phyloP scores from a whole-genome alignment of 1,140 invertebrate species.

The Akabosia matsudoensis region DNA sequence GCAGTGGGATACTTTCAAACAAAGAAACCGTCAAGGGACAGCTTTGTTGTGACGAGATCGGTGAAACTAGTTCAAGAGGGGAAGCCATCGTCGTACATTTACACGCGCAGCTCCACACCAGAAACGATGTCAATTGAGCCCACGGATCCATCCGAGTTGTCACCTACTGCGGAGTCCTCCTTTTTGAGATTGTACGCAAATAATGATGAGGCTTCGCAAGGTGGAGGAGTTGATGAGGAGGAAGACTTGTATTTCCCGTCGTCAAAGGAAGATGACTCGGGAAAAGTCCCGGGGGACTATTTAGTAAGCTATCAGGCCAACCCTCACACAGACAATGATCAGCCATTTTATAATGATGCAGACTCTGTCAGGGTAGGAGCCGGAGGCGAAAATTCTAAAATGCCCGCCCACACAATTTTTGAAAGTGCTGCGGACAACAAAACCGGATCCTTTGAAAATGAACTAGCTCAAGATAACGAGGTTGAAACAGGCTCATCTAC shows the following conservation, averaged over 20 bases:
- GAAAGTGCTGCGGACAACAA: neutral
- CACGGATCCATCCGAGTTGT: neutral
- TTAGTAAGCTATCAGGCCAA: neutral
- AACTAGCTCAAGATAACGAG: neutral
- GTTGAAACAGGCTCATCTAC: neutral
- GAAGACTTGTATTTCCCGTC: neutral
- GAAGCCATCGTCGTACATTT: neutral
- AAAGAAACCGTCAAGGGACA: conserved; percentile 30
- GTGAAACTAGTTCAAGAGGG: conserved; percentile 7
- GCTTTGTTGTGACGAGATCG: conserved; percentile 7
- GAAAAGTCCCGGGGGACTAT: neutral
- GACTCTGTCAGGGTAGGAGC: no score
- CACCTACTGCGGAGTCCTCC: neutral
- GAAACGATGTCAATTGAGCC: neutral
- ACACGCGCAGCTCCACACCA: neutral
- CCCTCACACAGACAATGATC: neutral
- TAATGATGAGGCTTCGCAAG: neutral
- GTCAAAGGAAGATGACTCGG: neutral
- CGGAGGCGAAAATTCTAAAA: neutral
- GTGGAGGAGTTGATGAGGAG: neutral
- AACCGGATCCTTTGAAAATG: neutral
- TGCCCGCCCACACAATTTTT: neutral
- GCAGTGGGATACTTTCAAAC: conserved; percentile 42
- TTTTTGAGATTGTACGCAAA: neutral
- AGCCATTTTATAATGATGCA: no score